Conservation (phyloP, 2,113 vertebrate genomes). For the Sphyrna mokarran region DNA sequence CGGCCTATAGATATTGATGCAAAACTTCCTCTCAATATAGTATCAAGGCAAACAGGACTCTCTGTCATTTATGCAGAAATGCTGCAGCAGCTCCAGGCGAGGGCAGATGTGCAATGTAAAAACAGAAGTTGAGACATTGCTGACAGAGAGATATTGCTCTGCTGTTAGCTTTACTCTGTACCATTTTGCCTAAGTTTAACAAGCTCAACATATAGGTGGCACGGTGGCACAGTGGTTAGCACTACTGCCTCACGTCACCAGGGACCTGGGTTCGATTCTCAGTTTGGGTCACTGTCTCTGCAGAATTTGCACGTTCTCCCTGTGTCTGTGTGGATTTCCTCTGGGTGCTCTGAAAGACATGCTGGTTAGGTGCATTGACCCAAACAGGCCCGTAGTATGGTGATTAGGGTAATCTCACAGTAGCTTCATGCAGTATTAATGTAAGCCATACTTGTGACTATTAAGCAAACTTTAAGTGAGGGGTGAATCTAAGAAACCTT, state of each 20-base stretch:
- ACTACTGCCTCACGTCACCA: too few species aligned
- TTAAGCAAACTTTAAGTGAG: not conserved
- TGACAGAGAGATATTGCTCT: not conserved
- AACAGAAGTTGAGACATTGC: not conserved
- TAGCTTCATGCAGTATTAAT: too few species aligned
- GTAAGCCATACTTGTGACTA: too few species aligned
- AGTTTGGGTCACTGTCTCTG: too few species aligned
- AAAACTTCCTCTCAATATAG: not conserved
- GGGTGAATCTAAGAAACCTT: not conserved
- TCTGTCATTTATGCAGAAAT: not conserved
- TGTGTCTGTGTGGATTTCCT: too few species aligned
- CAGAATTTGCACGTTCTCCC: too few species aligned
- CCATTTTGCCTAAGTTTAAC: not conserved
- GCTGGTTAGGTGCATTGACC: too few species aligned
- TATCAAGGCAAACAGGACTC: not conserved
- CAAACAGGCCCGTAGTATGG: too few species aligned
- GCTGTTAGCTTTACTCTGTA: not conserved
- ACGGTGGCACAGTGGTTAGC: too few species aligned
- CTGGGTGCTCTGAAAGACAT: too few species aligned
- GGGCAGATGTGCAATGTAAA: not conserved
- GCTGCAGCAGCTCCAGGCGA: not conserved
- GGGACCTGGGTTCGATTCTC: too few species aligned
- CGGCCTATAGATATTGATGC: not conserved
- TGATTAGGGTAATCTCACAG: too few species aligned
- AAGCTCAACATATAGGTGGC: not conserved